Evolutionary conservation across 2,113 vertebrate genomes (phyloP).

Genomic region (Entelurus aequoreus): DNA sequence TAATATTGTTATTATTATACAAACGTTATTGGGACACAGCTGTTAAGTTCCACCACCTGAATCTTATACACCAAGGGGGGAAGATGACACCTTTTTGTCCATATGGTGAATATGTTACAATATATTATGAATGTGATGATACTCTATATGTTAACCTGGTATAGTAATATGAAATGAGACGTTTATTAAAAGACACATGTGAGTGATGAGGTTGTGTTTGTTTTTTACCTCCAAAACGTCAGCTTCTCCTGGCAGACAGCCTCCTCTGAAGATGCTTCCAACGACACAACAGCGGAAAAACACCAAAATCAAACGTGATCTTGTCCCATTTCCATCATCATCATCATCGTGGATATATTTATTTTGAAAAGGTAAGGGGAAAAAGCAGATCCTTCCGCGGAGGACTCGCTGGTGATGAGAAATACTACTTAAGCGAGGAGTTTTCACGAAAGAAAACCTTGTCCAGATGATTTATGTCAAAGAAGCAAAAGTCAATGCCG

Average conservation of each 20-base stretch:
- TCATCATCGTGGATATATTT: constrained; percentile 1
- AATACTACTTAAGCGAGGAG: neutral
- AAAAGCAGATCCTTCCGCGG: constrained; percentile 22
- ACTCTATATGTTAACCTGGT: too few species aligned
- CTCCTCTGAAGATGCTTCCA: constrained; percentile 26
- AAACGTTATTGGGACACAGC: too few species aligned
- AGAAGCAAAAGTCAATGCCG: too few species aligned
- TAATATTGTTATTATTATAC: too few species aligned
- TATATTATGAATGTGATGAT: too few species aligned
- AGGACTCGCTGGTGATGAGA: constrained; percentile 13
- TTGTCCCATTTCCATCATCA: constrained; percentile 13
- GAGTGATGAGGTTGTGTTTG: too few species aligned
- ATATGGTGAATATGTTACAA: too few species aligned
- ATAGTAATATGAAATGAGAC: too few species aligned
- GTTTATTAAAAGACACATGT: too few species aligned
- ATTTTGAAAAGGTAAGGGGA: neutral
- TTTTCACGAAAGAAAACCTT: constrained; percentile 40
- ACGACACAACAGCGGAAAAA: neutral
- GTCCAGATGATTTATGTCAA: constrained; percentile 12
- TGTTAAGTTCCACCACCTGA: too few species aligned
- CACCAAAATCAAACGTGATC: constrained; percentile 26
- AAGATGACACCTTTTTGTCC: too few species aligned
- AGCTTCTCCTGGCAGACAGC: constrained; percentile 17
- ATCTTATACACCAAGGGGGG: too few species aligned
- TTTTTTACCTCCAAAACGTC: constrained; percentile 41